These are phyloP conservation scores for Irena cyanogastra DNA, from an alignment of 2,113 vertebrate species.

Conservation along the genomic window DNA sequence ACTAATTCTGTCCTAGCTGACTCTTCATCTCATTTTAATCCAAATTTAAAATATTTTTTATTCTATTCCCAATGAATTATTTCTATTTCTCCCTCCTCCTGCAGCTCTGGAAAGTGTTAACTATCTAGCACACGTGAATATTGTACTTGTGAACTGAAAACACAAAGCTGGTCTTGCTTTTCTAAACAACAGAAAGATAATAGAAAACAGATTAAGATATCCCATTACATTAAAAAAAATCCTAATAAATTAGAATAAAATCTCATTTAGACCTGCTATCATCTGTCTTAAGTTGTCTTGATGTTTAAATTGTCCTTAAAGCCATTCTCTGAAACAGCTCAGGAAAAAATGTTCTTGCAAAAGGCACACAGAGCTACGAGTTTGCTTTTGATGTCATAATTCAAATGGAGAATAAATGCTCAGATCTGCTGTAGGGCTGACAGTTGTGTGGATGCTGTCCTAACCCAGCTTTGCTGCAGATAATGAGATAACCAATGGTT, in stretches of 20 bases:
- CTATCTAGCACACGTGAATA: background rate
- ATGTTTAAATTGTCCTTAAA: background rate
- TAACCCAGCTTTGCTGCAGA: background rate
- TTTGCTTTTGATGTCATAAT: background rate
- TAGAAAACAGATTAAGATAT: slow-evolving; percentile 21
- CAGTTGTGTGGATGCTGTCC: background rate
- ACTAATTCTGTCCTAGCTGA: background rate
- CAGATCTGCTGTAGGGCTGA: background rate
- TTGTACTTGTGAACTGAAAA: background rate
- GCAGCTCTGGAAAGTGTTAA: background rate
- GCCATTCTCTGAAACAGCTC: background rate
- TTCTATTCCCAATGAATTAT: background rate
- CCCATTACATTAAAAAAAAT: background rate
- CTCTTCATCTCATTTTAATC: background rate
- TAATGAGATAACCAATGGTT: background rate
- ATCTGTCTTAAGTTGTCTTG: background rate
- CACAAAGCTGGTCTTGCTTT: background rate
- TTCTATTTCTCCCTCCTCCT: background rate
- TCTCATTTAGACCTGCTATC: background rate
- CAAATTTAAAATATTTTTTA: background rate
- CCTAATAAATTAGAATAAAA: slow-evolving; percentile 13
- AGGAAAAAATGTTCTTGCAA: background rate
- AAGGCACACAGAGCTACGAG: background rate
- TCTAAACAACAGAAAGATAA: background rate
- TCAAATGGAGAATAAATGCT: background rate